Conservation (phyloP, 2,113 vertebrate species). For the Saimiri boliviensis region DNA sequence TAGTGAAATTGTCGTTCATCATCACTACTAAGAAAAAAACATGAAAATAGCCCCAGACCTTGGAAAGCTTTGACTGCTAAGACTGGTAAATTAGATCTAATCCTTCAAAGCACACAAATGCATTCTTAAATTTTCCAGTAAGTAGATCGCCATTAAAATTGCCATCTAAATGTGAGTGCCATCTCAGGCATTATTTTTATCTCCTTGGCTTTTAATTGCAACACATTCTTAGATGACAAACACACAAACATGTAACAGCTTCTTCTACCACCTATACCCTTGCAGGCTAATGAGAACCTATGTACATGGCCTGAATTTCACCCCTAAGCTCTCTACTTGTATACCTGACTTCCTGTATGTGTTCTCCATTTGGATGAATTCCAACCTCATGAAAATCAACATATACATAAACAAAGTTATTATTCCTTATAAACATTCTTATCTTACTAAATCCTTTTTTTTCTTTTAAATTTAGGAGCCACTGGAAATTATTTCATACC, state of each 20-base stretch:
- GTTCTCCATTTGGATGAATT: not conserved
- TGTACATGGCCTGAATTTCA: not conserved
- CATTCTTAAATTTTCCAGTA: not conserved
- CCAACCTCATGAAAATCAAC: not conserved
- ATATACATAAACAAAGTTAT: not conserved
- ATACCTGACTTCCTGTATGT: not conserved
- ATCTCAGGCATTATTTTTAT: not conserved
- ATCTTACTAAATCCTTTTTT: not conserved
- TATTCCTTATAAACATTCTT: not conserved
- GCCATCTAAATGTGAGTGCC: not conserved
- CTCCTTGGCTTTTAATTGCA: not conserved
- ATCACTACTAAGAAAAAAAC: not conserved
- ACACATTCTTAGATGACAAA: not conserved
- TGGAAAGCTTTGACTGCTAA: not conserved
- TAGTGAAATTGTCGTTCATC: not conserved
- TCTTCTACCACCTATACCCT: not conserved
- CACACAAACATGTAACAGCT: not conserved
- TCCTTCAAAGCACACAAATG: not conserved
- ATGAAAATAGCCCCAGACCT: not conserved
- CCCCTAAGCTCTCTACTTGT: not conserved
- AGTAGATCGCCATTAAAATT: not conserved
- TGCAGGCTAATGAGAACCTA: not conserved
- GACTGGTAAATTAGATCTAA: rapidly evolving
- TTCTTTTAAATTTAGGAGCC: not conserved
- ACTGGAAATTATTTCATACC: not conserved